A percentile compares a stretch with the other conserved stretches of the same genome.
phyloP scores from a whole-genome alignment of 2,113 vertebrate genomes.

The Oreocharis arfaki region DNA sequence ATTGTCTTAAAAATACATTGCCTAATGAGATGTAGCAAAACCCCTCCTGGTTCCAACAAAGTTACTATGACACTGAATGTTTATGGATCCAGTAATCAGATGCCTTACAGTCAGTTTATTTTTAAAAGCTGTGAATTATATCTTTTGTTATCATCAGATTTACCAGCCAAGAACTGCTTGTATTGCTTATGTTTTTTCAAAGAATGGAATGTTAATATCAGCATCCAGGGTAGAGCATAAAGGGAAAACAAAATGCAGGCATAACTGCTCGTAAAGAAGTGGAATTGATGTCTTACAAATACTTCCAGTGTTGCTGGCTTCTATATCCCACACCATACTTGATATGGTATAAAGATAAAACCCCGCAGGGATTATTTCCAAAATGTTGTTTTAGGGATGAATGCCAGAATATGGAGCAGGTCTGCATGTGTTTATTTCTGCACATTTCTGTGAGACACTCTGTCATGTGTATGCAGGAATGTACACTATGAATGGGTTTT shows the following conservation, averaged over 20 bases:
- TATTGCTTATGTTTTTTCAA: neutral
- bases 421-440: neutral
- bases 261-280: neutral
- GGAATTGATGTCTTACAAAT: neutral
- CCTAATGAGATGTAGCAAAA: neutral
- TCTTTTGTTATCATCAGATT: neutral
- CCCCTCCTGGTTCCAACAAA: neutral
- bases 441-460: neutral
- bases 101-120: neutral
- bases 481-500: neutral
- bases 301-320: neutral
- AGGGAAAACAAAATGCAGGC: neutral
- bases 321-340: neutral
- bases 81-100: neutral
- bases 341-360: neutral
- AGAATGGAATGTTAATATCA: neutral
- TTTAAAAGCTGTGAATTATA: neutral
- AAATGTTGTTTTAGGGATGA: neutral
- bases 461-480: accelerated
- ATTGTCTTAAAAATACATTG: neutral
- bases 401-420: neutral
- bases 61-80: neutral
- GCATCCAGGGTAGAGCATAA: neutral
- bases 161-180: neutral
- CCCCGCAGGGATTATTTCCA: neutral